Evolutionary conservation across 2,113 vertebrate genomes (phyloP), one percentile per base, ranked within the genome.

Genomic region (Oriolus oriolus): DNA sequence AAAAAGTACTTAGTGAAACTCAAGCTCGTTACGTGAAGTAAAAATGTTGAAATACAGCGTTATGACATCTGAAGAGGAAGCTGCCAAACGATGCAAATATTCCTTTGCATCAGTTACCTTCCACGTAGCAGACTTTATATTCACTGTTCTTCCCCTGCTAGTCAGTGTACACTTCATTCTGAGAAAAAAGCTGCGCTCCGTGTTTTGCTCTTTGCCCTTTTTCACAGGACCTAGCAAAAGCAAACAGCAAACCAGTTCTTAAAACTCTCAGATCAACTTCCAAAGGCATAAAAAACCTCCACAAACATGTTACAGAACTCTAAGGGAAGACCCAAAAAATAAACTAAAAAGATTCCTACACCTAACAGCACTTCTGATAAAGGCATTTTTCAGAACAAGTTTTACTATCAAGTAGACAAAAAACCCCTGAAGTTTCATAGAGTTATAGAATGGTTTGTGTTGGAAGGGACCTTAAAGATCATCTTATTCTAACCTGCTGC

Each of bases 161-260:
- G 99, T 99, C 77, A 99, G 97, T 4, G 99, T 99, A 94, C 99
- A 99, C 94, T 99, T 99, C 99, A 99, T 99, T 95, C 99, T 98
- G 86, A 99, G 98, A 95, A 99, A 99, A 97, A 99, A 99, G 97
- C 98, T 99, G 87, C 99, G 97, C 80, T 99, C 99, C 41, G 99
- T 99, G 94, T 98, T 99, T 89, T 98, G 98, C 74, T 99, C 99
- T 97, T 98, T 99, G 76, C 97, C 97, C 96, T 99, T 99, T 98
- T 99, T 99, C 90, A 97, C 97, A 83, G 98, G 98, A 91, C 99
- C 99, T 99, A 96, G 94, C 83, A 74, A 93, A 97, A 89, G 63
- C 68, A 97, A 78, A 90, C 10, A 64, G 47, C 24, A 96, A 97
- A 96, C 56, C 74, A 87, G 74, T 71, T 70, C 35, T 88, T 93